Conservation (phyloP, 1,140 invertebrate genomes). For the Drosophila bocki region DNA sequence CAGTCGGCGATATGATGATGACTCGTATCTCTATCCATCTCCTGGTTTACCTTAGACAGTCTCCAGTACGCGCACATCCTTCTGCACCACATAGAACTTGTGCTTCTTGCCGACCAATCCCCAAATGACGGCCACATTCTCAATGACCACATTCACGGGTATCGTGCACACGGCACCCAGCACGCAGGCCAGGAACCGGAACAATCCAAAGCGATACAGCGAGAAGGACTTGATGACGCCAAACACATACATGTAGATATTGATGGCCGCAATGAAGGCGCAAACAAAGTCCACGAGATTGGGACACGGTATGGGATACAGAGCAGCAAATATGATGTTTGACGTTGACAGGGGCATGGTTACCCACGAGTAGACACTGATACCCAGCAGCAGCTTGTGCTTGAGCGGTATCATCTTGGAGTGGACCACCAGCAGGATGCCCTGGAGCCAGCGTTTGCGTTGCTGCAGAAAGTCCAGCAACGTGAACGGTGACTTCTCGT, state of each 20-base stretch:
- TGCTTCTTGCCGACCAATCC: constrained; percentile 96
- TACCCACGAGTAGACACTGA: constrained; percentile 98
- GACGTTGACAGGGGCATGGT: constrained; percentile 96
- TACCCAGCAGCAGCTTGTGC: constrained; percentile 93
- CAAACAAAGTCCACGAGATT: constrained; percentile 93
- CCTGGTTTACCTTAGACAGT: constrained; percentile 57
- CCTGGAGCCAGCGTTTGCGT: constrained; percentile 98
- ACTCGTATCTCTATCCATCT: neutral
- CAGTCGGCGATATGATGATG: constrained; percentile 33
- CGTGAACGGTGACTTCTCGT: constrained; percentile 98
- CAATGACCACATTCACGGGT: constrained; percentile 96
- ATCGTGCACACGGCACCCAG: constrained; percentile 94
- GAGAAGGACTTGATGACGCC: constrained; percentile 98
- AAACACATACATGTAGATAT: constrained; percentile 98
- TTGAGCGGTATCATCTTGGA: constrained; percentile 93
- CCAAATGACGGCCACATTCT: constrained; percentile 97
- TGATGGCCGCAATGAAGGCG: constrained; percentile 95
- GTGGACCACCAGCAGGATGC: constrained; percentile 97
- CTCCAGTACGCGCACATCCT: constrained; percentile 89
- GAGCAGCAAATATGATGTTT: constrained; percentile 92
- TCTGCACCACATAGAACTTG: constrained; percentile 98
- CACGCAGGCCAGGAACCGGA: constrained; percentile 92
- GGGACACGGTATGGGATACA: constrained; percentile 95
- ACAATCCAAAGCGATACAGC: constrained; percentile 92
- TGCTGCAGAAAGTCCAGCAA: constrained; percentile 98